A percentile compares a stretch with the other conserved stretches of the same genome.
Conservation (phyloP, 2,113 vertebrate genomes). For the Poecile atricapillus region DNA sequence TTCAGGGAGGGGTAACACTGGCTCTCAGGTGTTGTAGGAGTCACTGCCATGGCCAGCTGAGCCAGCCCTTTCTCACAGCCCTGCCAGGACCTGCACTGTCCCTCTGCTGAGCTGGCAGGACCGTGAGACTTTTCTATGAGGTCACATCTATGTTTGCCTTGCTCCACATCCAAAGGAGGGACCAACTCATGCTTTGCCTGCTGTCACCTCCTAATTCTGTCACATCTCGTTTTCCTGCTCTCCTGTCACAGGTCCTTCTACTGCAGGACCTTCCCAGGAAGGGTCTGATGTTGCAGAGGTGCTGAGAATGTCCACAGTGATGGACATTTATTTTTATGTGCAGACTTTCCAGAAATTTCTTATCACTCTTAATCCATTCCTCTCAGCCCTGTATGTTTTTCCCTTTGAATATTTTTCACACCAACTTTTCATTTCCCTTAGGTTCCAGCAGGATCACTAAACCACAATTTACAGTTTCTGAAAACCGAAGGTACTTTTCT, state of each 20-base stretch:
- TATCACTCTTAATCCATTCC: neutral
- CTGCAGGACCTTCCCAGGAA: neutral
- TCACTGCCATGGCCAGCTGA: neutral
- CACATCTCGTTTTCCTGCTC: neutral
- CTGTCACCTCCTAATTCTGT: neutral
- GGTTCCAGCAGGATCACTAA: slow-evolving; percentile 64
- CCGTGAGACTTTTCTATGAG: neutral
- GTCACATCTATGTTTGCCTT: neutral
- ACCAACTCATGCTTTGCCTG: fast-evolving
- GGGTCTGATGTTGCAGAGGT: neutral
- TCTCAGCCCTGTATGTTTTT: slow-evolving; percentile 3
- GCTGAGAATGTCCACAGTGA: neutral
- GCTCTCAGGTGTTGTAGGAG: neutral
- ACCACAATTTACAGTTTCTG: slow-evolving; percentile 71
- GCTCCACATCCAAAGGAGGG: neutral
- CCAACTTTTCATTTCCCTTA: slow-evolving; percentile 54
- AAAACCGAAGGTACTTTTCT: slow-evolving; percentile 60
- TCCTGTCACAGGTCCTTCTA: neutral
- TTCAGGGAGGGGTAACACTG: neutral
- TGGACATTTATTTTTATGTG: neutral
- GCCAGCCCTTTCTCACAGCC: neutral
- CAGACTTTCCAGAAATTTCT: neutral
- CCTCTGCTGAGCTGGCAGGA: neutral
- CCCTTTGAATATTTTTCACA: slow-evolving; percentile 60
- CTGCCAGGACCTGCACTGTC: neutral